Base-by-base conservation (phyloP, 2,888 invertebrate genomes). In the Hoplodrina ambigua region DNA sequence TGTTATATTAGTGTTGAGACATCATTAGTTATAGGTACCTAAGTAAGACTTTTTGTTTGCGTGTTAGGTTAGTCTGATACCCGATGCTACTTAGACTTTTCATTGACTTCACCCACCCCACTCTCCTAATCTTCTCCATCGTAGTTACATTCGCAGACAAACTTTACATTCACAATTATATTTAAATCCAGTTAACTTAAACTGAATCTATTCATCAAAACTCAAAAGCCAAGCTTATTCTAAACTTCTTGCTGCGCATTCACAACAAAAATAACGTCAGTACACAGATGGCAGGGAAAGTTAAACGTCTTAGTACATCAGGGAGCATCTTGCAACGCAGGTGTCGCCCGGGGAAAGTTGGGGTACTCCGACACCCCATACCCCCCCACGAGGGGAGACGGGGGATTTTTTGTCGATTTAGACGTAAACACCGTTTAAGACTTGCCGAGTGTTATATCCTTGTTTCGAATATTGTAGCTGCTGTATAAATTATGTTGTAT, bases 381-480 rank as follows among this genome's bases (percentile, higher is more conserved):
- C 54, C 54, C 59, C 57, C 72, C 61, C 58, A 78, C 78, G 83
- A 85, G 64, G 87, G 85, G 85, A 62, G 68, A 83, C 80, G 72
- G 64, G 74, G 87, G 88, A 88, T 92, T 92, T 91, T 92, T 92
- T 92, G 91, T 90, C 90, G 90, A 92, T 92, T 91, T 90, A 92
- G 91, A 92, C 89, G 88, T 92, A 90, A 92, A 91, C 90, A 91
- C 87, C 88, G 87, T 86, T 89, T 89, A 89, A 86, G 87, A 86
- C 86, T 83, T 84, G 84, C 81, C 72, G 80, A 83, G 82, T 80
- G 83, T 78, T 84, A 86, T 86, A 88, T 86, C 84, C 80, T 80
- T 80, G 78, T 75, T 74, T 78, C 30, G 49, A 71, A 73, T 80
- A 72, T 75, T 50, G 53, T 46, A 55, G 65, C 54, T 70, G 81